Conservation (phyloP, 1,140 invertebrate genomes). For the Drosophila aff. region DNA sequence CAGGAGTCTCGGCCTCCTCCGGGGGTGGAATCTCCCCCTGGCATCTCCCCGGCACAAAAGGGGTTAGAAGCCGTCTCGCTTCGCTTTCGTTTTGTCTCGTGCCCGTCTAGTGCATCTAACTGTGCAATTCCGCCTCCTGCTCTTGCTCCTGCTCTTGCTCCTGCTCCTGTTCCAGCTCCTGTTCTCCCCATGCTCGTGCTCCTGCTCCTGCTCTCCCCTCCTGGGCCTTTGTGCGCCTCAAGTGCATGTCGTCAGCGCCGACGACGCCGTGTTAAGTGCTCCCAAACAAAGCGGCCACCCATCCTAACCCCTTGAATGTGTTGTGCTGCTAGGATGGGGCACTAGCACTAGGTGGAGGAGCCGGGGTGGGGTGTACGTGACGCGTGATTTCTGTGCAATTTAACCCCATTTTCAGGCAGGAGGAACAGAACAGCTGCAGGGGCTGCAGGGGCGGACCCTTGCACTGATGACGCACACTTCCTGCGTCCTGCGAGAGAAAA, state of each 20-base stretch:
- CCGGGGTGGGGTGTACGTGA: slow-evolving; percentile 20
- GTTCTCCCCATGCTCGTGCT: not conserved
- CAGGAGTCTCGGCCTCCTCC: slow-evolving; percentile 28
- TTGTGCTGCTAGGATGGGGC: not conserved
- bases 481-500: not conserved
- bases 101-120: slow-evolving; percentile 81
- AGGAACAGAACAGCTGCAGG: slow-evolving; percentile 36
- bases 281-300: slow-evolving; percentile 64
- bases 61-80: slow-evolving; percentile 57
- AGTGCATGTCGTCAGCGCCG: slow-evolving; percentile 82
- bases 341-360: slow-evolving; percentile 2
- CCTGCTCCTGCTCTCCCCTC: not conserved
- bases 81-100: slow-evolving; percentile 65
- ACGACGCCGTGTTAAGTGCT: slow-evolving; percentile 79
- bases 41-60: slow-evolving; percentile 9
- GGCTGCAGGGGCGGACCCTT: slow-evolving; percentile 41
- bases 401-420: slow-evolving; percentile 73
- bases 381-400: slow-evolving; percentile 81
- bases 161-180: not conserved
- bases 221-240: slow-evolving; percentile 75
- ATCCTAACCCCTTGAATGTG: not conserved
- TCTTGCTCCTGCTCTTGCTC: not conserved
- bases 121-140: slow-evolving; percentile 33
- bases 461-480: slow-evolving; percentile 36
- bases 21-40: slow-evolving; percentile 37